Evolutionary conservation across 2,797 vertebrate genomes (phyloP).

Genomic region (Centropyge bicolor): DNA sequence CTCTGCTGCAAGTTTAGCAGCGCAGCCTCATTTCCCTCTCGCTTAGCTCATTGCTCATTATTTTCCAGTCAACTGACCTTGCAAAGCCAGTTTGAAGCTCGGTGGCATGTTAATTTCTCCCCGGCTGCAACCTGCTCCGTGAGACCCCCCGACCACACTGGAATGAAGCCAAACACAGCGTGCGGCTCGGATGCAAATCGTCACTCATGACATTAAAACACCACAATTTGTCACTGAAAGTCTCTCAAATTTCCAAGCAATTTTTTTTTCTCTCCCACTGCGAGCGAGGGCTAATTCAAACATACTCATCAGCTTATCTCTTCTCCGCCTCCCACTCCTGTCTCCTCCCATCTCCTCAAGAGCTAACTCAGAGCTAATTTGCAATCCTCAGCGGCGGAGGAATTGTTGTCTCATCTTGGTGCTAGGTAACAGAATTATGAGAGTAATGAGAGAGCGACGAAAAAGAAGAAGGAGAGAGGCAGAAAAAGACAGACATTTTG

Average conservation of each 20-base stretch:
- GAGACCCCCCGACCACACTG: slow-evolving; percentile 27
- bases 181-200: slow-evolving; percentile 48
- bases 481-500: slow-evolving; percentile 37
- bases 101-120: slow-evolving; percentile 50
- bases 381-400: slow-evolving; percentile 78
- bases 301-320: slow-evolving; percentile 77
- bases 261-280: slow-evolving; percentile 65
- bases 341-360: slow-evolving; percentile 82
- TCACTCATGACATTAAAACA: slow-evolving; percentile 64
- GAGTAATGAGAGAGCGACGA: slow-evolving; percentile 69
- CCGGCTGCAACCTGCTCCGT: slow-evolving; percentile 37
- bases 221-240: slow-evolving; percentile 71
- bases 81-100: slow-evolving; percentile 46
- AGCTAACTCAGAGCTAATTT: slow-evolving; percentile 84
- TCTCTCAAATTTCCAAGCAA: slow-evolving; percentile 55
- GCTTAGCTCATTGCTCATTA: slow-evolving; percentile 53
- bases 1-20: slow-evolving; percentile 10
- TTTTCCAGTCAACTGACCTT: slow-evolving; percentile 66
- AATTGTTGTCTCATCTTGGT: slow-evolving; percentile 80
- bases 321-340: slow-evolving; percentile 73
- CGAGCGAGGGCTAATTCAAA: slow-evolving; percentile 71
- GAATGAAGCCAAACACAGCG: slow-evolving; percentile 43
- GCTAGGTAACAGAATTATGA: slow-evolving; percentile 81
- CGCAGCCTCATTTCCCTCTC: slow-evolving; percentile 4
- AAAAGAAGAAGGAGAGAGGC: slow-evolving; percentile 24